These are phyloP conservation scores for Melanotaenia boesemani DNA, from an alignment of 2,797 vertebrate genomes.

Conservation along the genomic window DNA sequence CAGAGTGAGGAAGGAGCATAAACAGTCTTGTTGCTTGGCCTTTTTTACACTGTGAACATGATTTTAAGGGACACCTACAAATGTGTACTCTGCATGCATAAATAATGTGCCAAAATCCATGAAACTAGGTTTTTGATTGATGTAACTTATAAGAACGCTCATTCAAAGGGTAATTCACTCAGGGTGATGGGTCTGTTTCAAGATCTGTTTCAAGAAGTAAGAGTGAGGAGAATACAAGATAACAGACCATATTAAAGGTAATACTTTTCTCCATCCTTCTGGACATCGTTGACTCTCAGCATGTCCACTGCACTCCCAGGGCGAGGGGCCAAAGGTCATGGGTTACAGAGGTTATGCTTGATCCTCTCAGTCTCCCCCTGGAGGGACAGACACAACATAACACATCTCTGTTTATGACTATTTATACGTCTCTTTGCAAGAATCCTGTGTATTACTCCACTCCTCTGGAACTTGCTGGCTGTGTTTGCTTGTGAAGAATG, in stretches of 20 bases:
- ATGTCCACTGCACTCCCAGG: slow-evolving; percentile 52
- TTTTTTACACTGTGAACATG: slow-evolving; percentile 14
- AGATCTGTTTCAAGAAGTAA: slow-evolving; percentile 56
- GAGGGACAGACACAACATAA: slow-evolving; percentile 51
- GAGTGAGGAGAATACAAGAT: slow-evolving; percentile 21
- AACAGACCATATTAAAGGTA: slow-evolving; percentile 48
- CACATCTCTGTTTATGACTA: slow-evolving; percentile 61
- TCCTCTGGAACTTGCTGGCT: slow-evolving; percentile 22
- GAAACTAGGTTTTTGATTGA: no score
- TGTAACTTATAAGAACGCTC: background rate
- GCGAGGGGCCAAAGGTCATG: slow-evolving; percentile 54
- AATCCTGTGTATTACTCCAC: slow-evolving; percentile 28
- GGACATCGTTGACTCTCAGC: slow-evolving; percentile 72
- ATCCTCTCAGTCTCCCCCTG: slow-evolving; percentile 46
- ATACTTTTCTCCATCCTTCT: slow-evolving; percentile 52
- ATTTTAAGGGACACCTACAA: background rate
- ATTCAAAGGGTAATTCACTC: background rate
- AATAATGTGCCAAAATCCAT: slow-evolving; percentile 15
- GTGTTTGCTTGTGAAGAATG: slow-evolving; percentile 43
- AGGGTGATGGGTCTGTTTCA: slow-evolving; percentile 9
- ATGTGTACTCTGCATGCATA: background rate
- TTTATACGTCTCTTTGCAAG: slow-evolving; percentile 40
- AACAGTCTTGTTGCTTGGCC: slow-evolving; percentile 1
- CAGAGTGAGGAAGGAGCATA: background rate
- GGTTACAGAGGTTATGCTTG: slow-evolving; percentile 55